Evolutionary conservation across 2,797 vertebrate species (phyloP), one percentile per base, ranked within the genome.

Genomic region (Ctenopoma kingsleyae): DNA sequence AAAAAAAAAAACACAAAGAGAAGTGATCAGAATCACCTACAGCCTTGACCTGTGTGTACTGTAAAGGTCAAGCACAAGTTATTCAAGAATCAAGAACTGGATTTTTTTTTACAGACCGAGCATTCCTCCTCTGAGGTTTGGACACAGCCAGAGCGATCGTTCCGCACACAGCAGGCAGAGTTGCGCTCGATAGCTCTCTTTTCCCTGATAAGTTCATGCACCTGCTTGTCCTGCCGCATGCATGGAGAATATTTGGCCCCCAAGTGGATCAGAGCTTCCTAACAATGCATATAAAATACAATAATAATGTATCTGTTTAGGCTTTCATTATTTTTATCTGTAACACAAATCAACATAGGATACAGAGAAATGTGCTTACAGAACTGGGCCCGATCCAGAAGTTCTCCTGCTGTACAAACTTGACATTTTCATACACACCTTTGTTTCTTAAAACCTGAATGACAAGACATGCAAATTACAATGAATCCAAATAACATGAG

Each of bases 371-470:
- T 55, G 23, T 30, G 79, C 95, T 96, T 91, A 99, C 98, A 82
- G 98, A 99, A 91, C 96, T 97, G 80, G 98, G 98, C 79, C 98
- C 98, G 0, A 99, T 96, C 98, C 98, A 99, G 91, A 99, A 99
- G 93, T 99, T 99, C 88, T 99, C 98, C 91, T 99, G 98, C 89
- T 99, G 98, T 74, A 99, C 96, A 3, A 97, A 99, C 85, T 97
- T 99, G 82, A 99, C 98, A 19, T 99, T 99, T 94, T 99, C 98
- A 84, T 99, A 99, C 77, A 99, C 96, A 0, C 97, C 98, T 82
- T 97, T 97, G 92, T 99, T 99, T 88, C 97, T 94, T 93, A 99
- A 94, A 91, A 99, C 96, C 98, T 99, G 54, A 19, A 74, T 57
- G 17, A 65, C 64, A 69, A 64, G 20, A 50, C 20, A 77, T 8